These are phyloP conservation scores for Drosophila anceps DNA, from an alignment of 2,888 invertebrate genomes.

Conservation along the genomic window DNA sequence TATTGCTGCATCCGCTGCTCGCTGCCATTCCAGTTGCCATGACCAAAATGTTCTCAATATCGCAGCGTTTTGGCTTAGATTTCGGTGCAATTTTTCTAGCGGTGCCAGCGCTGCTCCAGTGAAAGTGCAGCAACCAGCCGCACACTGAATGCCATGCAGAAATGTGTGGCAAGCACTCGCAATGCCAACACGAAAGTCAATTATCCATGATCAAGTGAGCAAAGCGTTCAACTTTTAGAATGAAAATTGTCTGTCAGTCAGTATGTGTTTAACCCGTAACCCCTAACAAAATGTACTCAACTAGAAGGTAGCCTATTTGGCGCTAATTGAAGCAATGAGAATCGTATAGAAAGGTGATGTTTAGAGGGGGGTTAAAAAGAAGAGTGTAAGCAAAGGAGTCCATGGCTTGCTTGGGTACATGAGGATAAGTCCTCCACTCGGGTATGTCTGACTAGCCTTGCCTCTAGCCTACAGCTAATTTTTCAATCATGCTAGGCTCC, in stretches of 20 bases:
- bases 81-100: slow-evolving; percentile 51
- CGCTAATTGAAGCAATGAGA: slow-evolving; percentile 3
- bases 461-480: no score
- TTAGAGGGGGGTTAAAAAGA: not conserved
- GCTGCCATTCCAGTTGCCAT: slow-evolving; percentile 66
- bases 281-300: not conserved
- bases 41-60: slow-evolving; percentile 73
- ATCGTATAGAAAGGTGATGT: not conserved
- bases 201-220: slow-evolving; percentile 2
- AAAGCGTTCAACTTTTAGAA: not conserved
- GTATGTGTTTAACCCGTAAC: not conserved
- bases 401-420: not conserved
- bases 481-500: no score
- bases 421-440: no score
- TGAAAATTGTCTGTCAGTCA: slow-evolving; percentile 4
- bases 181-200: slow-evolving; percentile 10
- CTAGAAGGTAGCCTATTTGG: not conserved
- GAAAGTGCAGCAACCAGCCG: slow-evolving; percentile 59
- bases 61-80: slow-evolving; percentile 44
- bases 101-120: slow-evolving; percentile 48
- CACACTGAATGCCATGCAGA: slow-evolving; percentile 27
- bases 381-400: not conserved
- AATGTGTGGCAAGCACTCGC: slow-evolving; percentile 36
- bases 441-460: not conserved
- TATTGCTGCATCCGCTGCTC: slow-evolving; percentile 48